Evolutionary conservation across 1,140 invertebrate genomes (phyloP), one percentile per base, ranked within the genome.

Genomic region (Probaryconus sp.): DNA sequence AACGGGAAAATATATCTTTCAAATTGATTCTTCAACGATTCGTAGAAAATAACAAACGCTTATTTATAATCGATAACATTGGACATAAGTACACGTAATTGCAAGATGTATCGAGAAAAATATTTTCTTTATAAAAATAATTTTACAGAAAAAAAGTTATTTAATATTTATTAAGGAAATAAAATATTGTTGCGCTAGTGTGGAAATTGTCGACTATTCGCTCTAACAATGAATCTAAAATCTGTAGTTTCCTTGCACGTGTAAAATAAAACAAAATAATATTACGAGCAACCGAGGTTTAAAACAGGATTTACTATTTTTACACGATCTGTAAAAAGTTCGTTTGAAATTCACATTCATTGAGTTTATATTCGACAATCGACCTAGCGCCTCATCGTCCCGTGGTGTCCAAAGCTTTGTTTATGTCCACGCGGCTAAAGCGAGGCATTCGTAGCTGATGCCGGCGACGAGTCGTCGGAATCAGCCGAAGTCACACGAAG

Each of bases 401-500:
- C 11, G 9, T 35, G 45, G 9, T 35, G 45, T 40, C 43, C 28
- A 13, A 42, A 10, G 11, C 20, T 24, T 71, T 71, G 56, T 63
- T 71, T 71, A 63, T 63, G 16, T 63, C 63, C 31, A 51, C 13
- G 42, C 50, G 16, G 45, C 50, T 50, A 31, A 48, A 55, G 50
- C 17, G 40, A 70, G 28, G 24, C 51, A 67, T 13, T 56, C 17
- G 7, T 18, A 14, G 18, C 56, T 33, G 45, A 42, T 43, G 42
- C 47, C 37, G 45, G 31, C 35, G 38, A 60, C 14, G 45, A 13
- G 13, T 58, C 51, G 71, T 16, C 83, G 83, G 81, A 53, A 67
- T 37, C 72, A 10, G 28, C 80, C 82, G 82, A 84, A 80, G 55
- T 37, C 50, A 56, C 71, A 56, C 83, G 82, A 84, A 79, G 76